phyloP scores from a whole-genome alignment of 2,888 invertebrate genomes.

The Himalopsyche anomala region DNA sequence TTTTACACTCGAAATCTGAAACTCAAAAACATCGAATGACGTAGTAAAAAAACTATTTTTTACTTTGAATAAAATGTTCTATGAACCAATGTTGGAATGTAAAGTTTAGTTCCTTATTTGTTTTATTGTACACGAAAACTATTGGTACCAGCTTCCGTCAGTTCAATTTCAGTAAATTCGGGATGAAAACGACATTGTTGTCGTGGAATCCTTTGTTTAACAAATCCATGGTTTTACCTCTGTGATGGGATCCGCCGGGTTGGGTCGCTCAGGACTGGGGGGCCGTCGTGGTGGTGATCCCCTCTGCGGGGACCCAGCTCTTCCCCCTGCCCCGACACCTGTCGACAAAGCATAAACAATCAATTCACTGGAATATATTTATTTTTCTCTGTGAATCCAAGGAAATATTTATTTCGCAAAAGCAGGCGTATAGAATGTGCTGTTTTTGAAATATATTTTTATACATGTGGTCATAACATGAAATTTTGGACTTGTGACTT shows the following conservation, averaged over 20 bases:
- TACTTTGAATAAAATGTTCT: no score
- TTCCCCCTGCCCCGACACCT: slow-evolving; percentile 77
- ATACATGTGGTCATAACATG: no score
- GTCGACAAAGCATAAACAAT: slow-evolving; percentile 57
- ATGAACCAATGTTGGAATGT: no score
- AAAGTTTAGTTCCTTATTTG: no score
- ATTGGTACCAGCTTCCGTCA: neutral
- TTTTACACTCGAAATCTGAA: no score
- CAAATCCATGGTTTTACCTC: slow-evolving; percentile 72
- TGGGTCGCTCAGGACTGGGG: slow-evolving; percentile 80
- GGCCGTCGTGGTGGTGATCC: slow-evolving; percentile 77
- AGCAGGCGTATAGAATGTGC: no score
- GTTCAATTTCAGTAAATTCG: slow-evolving; percentile 12
- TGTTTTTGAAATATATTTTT: no score
- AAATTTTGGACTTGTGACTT: no score
- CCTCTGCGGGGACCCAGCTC: slow-evolving; percentile 71
- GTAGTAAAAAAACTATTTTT: no score
- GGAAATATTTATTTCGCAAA: no score
- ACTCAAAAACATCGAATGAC: no score
- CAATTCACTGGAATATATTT: slow-evolving; percentile 32
- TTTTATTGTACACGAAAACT: slow-evolving; percentile 2
- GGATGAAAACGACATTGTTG: neutral
- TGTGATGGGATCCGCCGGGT: slow-evolving; percentile 82
- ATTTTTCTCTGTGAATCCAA: neutral
- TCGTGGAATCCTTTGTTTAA: neutral